These are phyloP conservation scores for Cremastinae sp. DNA, from an alignment of 2,888 invertebrate species.

Conservation along the genomic window DNA sequence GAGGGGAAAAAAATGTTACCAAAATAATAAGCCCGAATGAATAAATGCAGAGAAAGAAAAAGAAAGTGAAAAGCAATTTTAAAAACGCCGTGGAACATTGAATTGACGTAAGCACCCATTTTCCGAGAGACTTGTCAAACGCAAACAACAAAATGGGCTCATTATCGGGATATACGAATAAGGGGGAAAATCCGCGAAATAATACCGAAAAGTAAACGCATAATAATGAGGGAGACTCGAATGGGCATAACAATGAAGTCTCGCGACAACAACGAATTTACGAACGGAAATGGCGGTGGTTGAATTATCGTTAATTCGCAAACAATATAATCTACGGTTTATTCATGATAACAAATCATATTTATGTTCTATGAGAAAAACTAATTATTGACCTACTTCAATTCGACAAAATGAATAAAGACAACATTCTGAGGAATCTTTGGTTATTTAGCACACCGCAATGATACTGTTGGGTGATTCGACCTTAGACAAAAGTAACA, in stretches of 20 bases:
- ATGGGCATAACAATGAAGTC: slow-evolving; percentile 13
- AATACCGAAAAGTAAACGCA: slow-evolving; percentile 20
- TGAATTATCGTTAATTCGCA: slow-evolving; percentile 36
- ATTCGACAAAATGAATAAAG: background rate
- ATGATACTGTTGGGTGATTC: slow-evolving; percentile 6
- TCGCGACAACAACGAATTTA: slow-evolving; percentile 30
- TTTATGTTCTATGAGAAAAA: slow-evolving; percentile 22
- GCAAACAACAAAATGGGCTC: background rate
- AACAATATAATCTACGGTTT: slow-evolving; percentile 26
- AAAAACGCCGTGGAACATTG: background rate
- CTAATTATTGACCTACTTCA: slow-evolving; percentile 2
- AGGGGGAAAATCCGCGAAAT: background rate
- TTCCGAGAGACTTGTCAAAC: background rate
- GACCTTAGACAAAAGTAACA: slow-evolving; percentile 15
- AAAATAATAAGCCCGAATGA: too few species aligned
- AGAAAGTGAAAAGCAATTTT: background rate
- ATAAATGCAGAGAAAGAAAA: background rate
- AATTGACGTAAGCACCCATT: background rate
- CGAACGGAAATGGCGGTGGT: slow-evolving; percentile 16
- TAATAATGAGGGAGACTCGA: slow-evolving; percentile 14
- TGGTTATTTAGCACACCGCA: too few species aligned
- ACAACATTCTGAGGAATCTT: too few species aligned
- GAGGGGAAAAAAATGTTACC: too few species aligned
- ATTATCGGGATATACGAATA: background rate
- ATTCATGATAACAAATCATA: slow-evolving; percentile 29